Conservation (phyloP, 1,140 invertebrate genomes). For the Helicoverpa armigera region DNA sequence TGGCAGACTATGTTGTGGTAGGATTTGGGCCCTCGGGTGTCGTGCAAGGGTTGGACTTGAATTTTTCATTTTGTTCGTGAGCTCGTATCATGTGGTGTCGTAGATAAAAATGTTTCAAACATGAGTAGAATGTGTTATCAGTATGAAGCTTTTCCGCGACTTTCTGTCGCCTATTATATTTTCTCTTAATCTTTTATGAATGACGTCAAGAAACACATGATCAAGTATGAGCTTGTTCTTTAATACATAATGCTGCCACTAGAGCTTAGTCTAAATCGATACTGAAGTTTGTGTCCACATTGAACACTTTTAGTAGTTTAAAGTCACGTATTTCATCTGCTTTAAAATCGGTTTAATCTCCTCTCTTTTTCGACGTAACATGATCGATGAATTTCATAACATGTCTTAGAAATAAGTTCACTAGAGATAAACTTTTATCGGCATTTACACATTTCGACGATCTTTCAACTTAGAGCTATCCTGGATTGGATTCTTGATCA, state of each 20-base stretch:
- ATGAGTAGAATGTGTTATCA: not conserved
- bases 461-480: constrained; percentile 10
- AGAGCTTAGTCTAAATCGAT: too few relatives aligned
- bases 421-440: not conserved
- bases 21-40: constrained; percentile 20
- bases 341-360: not conserved
- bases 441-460: constrained; percentile 19
- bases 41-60: constrained; percentile 30
- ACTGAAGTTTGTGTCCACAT: not conserved
- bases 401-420: constrained; percentile 8
- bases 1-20: constrained; percentile 1
- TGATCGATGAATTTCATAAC: constrained; percentile 1
- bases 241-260: too few relatives aligned
- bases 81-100: not conserved
- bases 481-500: not conserved
- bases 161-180: not conserved
- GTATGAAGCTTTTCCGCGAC: too few relatives aligned
- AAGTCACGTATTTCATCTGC: not conserved
- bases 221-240: too few relatives aligned
- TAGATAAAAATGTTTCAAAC: constrained; percentile 19
- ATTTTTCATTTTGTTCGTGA: constrained; percentile 29
- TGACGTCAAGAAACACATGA: not conserved
- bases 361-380: not conserved
- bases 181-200: not conserved
- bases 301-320: not conserved